phyloP scores from a whole-genome alignment of 2,797 vertebrate genomes.

The Microhierax caerulescens region DNA sequence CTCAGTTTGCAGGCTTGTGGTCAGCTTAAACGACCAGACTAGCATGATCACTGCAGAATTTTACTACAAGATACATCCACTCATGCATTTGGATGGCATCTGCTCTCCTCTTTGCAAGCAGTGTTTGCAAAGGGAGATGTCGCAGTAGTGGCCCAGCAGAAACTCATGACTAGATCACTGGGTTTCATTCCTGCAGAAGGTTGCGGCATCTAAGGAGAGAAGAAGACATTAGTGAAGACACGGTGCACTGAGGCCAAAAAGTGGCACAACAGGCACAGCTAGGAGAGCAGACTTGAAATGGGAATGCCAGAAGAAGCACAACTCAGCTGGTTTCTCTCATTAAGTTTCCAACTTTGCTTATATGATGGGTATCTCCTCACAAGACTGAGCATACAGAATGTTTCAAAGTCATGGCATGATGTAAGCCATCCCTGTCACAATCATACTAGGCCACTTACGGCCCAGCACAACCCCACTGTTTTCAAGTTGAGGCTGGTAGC shows the following conservation, averaged over 20 bases:
- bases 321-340: not conserved
- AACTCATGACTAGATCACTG: not conserved
- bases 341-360: not conserved
- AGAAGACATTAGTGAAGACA: not conserved
- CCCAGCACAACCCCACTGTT: not conserved
- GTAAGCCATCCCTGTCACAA: not conserved
- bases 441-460: not conserved
- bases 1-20: not conserved
- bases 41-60: not conserved
- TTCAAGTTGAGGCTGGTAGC: not conserved
- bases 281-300: not conserved
- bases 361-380: not conserved
- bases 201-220: not conserved
- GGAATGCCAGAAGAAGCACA: not conserved
- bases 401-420: not conserved
- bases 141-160: fast-evolving
- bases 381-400: not conserved
- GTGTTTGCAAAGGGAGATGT: not conserved
- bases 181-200: not conserved
- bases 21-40: not conserved
- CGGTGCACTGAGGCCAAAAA: not conserved
- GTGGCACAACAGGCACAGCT: not conserved
- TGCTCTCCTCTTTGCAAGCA: not conserved
- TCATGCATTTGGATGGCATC: not conserved
- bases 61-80: not conserved